A percentile compares a stretch with the other conserved stretches of the same genome.
Evolutionary conservation across 92 coral and sea anemone species (phyloP).

Genomic region (Phenganax stokvisi): DNA sequence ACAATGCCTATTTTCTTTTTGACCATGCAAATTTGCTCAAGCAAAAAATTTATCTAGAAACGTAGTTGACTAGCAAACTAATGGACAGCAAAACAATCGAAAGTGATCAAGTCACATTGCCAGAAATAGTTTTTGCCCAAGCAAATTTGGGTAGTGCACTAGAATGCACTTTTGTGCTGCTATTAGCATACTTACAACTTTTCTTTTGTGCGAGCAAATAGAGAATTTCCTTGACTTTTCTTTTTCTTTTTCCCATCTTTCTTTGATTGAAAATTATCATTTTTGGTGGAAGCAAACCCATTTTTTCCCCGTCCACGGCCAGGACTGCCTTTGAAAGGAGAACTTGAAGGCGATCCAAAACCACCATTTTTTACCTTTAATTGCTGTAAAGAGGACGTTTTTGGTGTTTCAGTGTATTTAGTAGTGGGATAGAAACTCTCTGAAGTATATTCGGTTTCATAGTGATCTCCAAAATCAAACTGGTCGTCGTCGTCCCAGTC

Average conservation of each 20-base stretch:
- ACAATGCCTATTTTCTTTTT: no score
- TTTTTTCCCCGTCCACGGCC: constrained; percentile 89
- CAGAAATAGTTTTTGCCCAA: no score
- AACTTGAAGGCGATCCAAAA: constrained; percentile 6
- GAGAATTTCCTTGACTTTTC: constrained; percentile 25
- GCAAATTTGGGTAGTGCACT: no score
- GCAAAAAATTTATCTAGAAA: no score
- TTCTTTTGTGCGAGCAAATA: constrained; percentile 21
- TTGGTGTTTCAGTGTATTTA: neutral
- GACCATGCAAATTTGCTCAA: no score
- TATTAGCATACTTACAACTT: constrained; percentile 4
- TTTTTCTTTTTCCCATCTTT: neutral
- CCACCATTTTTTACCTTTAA: neutral
- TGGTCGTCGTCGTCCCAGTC: constrained; percentile 74
- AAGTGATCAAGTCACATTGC: no score
- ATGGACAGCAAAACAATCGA: no score
- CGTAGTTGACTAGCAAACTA: no score
- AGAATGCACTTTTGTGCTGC: no score
- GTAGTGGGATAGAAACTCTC: constrained; percentile 3
- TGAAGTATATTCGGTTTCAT: constrained; percentile 13
- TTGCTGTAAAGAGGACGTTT: neutral
- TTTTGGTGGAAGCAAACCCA: constrained; percentile 1
- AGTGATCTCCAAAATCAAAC: constrained; percentile 46
- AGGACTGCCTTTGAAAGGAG: constrained; percentile 68
- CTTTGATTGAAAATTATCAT: neutral